Conservation (phyloP, 2,113 vertebrate species). For the Ovis canadensis region DNA sequence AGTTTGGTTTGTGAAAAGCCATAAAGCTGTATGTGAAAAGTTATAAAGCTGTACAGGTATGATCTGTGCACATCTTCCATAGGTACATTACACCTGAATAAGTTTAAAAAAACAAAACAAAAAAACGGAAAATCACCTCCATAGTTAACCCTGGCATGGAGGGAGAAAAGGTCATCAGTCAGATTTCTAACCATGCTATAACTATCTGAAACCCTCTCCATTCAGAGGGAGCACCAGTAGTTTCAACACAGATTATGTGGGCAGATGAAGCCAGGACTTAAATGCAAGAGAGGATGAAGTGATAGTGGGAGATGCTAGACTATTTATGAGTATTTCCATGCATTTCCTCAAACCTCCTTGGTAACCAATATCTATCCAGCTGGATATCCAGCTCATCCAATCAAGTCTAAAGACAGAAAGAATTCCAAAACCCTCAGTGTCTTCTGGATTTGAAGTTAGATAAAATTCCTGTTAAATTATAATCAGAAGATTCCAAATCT, state of each 20-base stretch:
- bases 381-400: neutral
- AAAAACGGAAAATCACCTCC: neutral
- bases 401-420: slow-evolving; percentile 17
- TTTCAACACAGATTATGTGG: neutral
- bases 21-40: neutral
- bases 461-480: slow-evolving; percentile 20
- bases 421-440: neutral
- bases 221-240: neutral
- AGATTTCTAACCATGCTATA: neutral
- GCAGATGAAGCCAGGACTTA: neutral
- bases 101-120: neutral
- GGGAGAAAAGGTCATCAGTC: neutral
- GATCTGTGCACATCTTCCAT: neutral
- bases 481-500: slow-evolving; percentile 37
- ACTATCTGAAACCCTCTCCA: neutral
- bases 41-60: neutral
- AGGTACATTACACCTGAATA: neutral
- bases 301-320: neutral
- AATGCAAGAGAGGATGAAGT: neutral
- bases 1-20: neutral
- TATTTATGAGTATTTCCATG: neutral
- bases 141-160: neutral
- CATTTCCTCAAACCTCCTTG: slow-evolving; percentile 15
- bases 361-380: neutral
- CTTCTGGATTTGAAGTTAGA: neutral